These are phyloP conservation scores for Heliconius ethilla DNA, from an alignment of 2,888 invertebrate species.

Conservation along the genomic window DNA sequence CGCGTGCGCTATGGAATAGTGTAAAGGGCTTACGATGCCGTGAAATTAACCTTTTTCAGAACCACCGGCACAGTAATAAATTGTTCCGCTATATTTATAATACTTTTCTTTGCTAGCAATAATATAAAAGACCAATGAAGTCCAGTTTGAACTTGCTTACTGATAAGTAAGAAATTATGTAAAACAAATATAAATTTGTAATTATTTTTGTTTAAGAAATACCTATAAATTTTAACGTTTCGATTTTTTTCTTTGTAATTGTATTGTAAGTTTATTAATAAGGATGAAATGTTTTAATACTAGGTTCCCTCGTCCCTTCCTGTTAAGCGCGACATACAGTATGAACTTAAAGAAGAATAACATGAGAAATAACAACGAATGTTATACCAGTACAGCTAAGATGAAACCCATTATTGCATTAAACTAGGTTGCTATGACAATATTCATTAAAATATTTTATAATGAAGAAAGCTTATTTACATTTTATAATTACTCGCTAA, in stretches of 20 bases:
- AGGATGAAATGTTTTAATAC: too few relatives aligned
- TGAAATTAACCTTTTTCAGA: constrained; percentile 16
- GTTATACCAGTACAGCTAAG: neutral
- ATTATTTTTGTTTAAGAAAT: too few relatives aligned
- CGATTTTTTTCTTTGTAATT: too few relatives aligned
- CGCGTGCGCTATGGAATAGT: constrained; percentile 1
- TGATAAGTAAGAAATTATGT: too few relatives aligned
- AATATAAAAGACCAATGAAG: neutral
- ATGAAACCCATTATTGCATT: neutral
- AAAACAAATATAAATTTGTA: too few relatives aligned
- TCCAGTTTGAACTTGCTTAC: too few relatives aligned
- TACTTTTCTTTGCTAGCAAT: neutral
- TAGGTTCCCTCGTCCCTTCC: too few relatives aligned
- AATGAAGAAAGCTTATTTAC: neutral
- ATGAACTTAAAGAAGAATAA: too few relatives aligned
- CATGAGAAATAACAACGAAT: neutral
- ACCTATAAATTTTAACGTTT: too few relatives aligned
- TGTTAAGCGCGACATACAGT: neutral
- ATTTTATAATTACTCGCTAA: constrained; percentile 12
- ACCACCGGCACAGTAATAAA: constrained; percentile 1
- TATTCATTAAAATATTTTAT: constrained; percentile 1
- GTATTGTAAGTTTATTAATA: too few relatives aligned
- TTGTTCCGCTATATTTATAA: neutral
- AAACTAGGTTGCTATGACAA: neutral
- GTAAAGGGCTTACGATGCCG: constrained; percentile 4